Evolutionary conservation across 2,888 invertebrate genomes (phyloP), one percentile per base, ranked within the genome.

Genomic region (Drosophila borealis): DNA sequence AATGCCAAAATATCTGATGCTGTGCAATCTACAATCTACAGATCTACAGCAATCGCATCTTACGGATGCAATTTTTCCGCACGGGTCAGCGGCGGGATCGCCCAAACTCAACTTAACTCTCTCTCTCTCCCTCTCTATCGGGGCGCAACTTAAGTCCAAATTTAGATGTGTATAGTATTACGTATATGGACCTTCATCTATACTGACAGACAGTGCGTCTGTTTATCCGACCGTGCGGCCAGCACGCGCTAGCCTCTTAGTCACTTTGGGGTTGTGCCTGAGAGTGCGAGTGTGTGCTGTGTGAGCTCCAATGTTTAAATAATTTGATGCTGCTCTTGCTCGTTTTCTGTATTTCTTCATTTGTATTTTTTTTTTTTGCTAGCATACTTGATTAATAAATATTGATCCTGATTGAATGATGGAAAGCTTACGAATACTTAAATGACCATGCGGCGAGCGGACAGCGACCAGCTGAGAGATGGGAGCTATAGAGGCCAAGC

Each of bases 321-420:
- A 64, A 62, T 59, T 71, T 59, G 54, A 48, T 53, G 65, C 57
- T 42, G 49, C 36, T 70, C 55, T 70, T 50, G 48, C 49, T 44
- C 44, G 37, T 17, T 67, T 46, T 60, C n/a, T 36, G 29, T 37
- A 34, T 45, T 67, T 46, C 57, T 25, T 9, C 44, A 37, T 37
- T 13, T 37, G 63, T 34, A 10, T 21, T 0, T 25, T 34, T 54
- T n/a, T 51, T 36, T 51, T 65, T 74, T 66, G 63, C 65, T 64
- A 59, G 49, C 56, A 48, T 66, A 57, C 67, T 89, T 88, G 82
- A 88, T 88, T 89, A 86, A 88, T 79, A 81, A 85, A 85, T 84
- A 85, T 88, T 84, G 88, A 89, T 89, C 84, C 88, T 89, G 89
- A 89, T 84, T 84, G 89, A 89, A 84, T 84, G 83, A 84, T 89